These are phyloP conservation scores for Mesitornis unicolor DNA, from an alignment of 2,113 vertebrate species.

Conservation along the genomic window DNA sequence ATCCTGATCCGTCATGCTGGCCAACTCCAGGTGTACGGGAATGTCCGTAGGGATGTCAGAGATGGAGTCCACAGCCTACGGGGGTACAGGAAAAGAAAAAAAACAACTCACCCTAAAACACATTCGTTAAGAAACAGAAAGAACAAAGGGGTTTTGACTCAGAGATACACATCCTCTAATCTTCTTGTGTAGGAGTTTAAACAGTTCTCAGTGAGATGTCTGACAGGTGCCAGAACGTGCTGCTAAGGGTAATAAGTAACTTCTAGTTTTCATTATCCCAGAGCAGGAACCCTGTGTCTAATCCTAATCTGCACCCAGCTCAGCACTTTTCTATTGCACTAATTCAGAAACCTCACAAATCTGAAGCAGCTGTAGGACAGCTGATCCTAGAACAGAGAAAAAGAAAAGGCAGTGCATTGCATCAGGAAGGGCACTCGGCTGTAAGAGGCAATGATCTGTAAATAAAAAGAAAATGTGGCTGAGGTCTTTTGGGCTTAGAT, in stretches of 20 bases:
- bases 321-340: not conserved
- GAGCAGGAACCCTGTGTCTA: not conserved
- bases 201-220: not conserved
- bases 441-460: not conserved
- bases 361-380: not conserved
- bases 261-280: not conserved
- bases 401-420: not conserved
- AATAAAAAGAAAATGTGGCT: not conserved
- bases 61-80: conserved; percentile 84
- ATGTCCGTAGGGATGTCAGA: conserved; percentile 84
- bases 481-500: not conserved
- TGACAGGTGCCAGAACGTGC: not conserved
- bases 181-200: not conserved
- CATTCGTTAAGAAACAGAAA: not conserved
- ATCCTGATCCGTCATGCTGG: conserved; percentile 92
- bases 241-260: not conserved
- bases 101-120: not conserved
- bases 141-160: not conserved
- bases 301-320: not conserved
- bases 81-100: not conserved
- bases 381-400: not conserved
- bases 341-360: not conserved
- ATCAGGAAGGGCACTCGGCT: not conserved
- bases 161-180: not conserved
- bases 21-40: conserved; percentile 93